These are phyloP conservation scores for Branchellion lobata DNA, from an alignment of 2,888 invertebrate genomes.

Conservation along the genomic window DNA sequence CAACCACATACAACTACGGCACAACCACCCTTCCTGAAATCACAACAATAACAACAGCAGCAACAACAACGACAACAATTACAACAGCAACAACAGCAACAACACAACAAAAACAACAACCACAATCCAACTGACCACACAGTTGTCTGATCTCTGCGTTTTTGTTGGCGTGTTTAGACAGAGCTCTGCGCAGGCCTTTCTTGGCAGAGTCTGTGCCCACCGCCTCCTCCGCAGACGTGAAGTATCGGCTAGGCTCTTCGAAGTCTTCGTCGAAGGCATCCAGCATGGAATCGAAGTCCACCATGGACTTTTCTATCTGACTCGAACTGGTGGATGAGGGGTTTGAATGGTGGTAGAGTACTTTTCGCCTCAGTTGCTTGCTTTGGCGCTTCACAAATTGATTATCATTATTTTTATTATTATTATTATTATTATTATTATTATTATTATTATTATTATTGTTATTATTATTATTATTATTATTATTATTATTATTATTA, in stretches of 20 bases:
- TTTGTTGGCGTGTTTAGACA: background rate
- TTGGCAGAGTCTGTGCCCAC: background rate
- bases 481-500: too few species aligned
- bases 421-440: too few species aligned
- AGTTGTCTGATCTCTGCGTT: slow-evolving; percentile 1
- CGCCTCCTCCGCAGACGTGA: background rate
- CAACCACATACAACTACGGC: too few species aligned
- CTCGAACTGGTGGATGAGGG: background rate
- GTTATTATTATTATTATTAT: too few species aligned
- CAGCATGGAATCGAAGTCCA: slow-evolving; percentile 27
- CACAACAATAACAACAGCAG: background rate
- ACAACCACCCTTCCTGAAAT: background rate
- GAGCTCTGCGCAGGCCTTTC: background rate
- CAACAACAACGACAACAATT: background rate
- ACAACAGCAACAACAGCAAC: background rate
- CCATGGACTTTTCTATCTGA: slow-evolving; percentile 17
- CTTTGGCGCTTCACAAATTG: too few species aligned
- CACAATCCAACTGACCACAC: background rate
- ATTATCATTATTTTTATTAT: too few species aligned
- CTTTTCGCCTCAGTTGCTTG: too few species aligned
- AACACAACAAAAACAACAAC: background rate
- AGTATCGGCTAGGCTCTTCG: background rate
- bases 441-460: too few species aligned
- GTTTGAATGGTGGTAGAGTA: background rate
- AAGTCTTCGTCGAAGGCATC: slow-evolving; percentile 11